Base-by-base conservation (phyloP, 2,888 invertebrate species). In the Abrostola tripartita region DNA sequence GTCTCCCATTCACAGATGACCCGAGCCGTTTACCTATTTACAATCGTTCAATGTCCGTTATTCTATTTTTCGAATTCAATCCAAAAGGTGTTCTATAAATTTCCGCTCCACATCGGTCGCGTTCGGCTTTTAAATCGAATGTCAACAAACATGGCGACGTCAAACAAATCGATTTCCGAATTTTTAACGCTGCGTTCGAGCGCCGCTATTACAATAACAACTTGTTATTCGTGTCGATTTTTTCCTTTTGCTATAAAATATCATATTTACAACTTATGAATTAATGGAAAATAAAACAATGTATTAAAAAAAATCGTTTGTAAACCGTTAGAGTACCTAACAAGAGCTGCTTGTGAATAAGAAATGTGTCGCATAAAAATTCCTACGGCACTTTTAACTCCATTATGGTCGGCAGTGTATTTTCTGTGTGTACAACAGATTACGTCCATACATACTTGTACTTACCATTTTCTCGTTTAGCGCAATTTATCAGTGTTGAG, bases 401-500 rank as follows among this genome's bases (percentile, higher is more conserved):
- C 76, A 81, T 85, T 82, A 81, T 82, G 71, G 81, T 79, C 65
- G 65, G 67, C 61, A 47, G 71, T 71, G 74, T 61, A 66, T 76
- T 76, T 77, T 85, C 24, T 85, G 85, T 87, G 82, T 88, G 80
- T 81, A 82, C 83, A 87, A 88, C 77, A 73, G 81, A 82, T 86
- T 84, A 84, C 79, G 80, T 83, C 84, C 78, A 83, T 83, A 84
- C 85, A 85, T 24, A 47, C 84, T 80, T 84, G 76, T 81, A 14
- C 44, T 47, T 47, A 85, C 88, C 82, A 87, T 91, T 92, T 92
- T 90, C 90, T 88, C 84, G 86, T 90, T 91, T 90, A 91, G 88
- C 89, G 88, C 91, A 88, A 93, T 93, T 92, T 92, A 90, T 93
- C 91, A 90, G 85, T 77, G 85, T 85, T 82, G 87, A 87, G 87